Evolutionary conservation across 2,888 invertebrate genomes (phyloP).

Genomic region (Dryococelus australis): DNA sequence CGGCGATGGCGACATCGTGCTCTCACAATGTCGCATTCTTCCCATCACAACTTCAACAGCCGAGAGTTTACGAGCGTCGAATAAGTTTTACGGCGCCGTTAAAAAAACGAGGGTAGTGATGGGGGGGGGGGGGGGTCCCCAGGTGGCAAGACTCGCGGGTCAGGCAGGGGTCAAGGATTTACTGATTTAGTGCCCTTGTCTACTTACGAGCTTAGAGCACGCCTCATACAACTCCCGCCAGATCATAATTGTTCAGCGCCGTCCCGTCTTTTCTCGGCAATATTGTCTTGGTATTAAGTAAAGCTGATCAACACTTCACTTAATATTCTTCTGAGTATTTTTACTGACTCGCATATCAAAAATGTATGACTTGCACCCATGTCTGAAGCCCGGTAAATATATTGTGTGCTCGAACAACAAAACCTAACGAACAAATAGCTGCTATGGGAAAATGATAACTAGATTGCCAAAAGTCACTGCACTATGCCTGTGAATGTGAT

Average conservation of each 20-base stretch:
- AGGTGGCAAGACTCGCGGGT: not conserved
- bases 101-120: not conserved
- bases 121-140: not conserved
- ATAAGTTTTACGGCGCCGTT: slow-evolving; percentile 8
- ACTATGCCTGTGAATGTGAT: too few species aligned
- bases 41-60: too few species aligned
- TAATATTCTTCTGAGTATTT: not conserved
- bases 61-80: slow-evolving; percentile 6
- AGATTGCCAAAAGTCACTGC: too few species aligned
- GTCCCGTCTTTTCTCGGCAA: not conserved
- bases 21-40: not conserved
- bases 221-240: not conserved
- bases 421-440: too few species aligned
- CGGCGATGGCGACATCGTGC: not conserved
- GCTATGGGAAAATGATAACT: too few species aligned
- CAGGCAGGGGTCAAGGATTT: not conserved
- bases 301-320: not conserved
- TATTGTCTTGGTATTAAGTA: too few species aligned
- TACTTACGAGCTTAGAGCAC: not conserved
- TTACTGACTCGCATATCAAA: not conserved
- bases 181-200: not conserved
- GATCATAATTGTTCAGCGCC: not conserved
- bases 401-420: too few species aligned
- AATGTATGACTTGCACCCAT: too few species aligned
- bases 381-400: too few species aligned